Evolutionary conservation across 2,113 vertebrate species (phyloP).

Genomic region (Poeciliopsis retropinna): DNA sequence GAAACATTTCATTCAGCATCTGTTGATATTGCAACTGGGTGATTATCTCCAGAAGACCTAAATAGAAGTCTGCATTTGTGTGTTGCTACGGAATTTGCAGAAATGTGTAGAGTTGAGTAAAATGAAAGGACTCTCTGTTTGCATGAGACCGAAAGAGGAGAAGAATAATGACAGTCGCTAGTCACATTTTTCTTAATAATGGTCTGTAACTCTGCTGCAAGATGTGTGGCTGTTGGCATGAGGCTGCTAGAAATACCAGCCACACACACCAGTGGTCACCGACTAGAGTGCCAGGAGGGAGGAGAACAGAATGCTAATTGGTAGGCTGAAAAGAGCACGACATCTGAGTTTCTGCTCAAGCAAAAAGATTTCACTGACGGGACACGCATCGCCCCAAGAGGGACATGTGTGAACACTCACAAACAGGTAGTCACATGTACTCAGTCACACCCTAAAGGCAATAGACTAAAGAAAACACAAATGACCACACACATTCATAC

Average conservation of each 20-base stretch:
- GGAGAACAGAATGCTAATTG: conserved; percentile 58
- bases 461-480: conserved; percentile 11
- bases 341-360: background rate
- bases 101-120: conserved; percentile 13
- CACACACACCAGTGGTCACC: conserved; percentile 48
- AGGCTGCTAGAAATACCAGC: conserved; percentile 66
- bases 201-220: conserved; percentile 24
- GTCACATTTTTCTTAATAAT: conserved; percentile 33
- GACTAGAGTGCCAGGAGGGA: conserved; percentile 23
- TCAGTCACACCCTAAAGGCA: background rate
- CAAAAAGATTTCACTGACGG: background rate
- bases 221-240: conserved; percentile 46
- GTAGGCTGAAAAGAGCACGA: conserved; percentile 22
- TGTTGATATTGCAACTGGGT: conserved; percentile 24
- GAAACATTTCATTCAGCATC: conserved; percentile 33
- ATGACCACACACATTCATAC: conserved; percentile 13
- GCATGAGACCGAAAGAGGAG: background rate
- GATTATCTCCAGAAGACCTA: conserved; percentile 18
- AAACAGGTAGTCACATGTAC: background rate
- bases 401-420: conserved; percentile 6
- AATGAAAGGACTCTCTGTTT: conserved; percentile 5
- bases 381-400: conserved; percentile 9
- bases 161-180: conserved; percentile 28
- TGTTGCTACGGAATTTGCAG: conserved; percentile 5
- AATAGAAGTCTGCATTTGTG: conserved; percentile 2